Evolutionary conservation across 2,797 vertebrate genomes (phyloP), one percentile per base, ranked within the genome.

Genomic region (Fistularia tabacaria): DNA sequence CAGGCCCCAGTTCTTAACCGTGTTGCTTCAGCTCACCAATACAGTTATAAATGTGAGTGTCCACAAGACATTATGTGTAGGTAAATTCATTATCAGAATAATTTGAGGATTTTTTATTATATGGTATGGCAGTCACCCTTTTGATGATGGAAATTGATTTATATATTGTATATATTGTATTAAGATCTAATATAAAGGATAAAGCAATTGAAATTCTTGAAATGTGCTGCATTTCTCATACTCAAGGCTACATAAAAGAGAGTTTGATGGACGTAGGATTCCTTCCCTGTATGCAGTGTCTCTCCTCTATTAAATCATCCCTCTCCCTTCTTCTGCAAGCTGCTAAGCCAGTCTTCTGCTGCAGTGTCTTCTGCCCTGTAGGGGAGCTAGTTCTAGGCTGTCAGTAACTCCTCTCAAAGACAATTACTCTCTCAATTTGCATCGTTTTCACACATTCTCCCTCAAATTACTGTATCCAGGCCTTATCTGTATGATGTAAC

Each of bases 401-500:
- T 67, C 74, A 64, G 60, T 0, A 44, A 70, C 73, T 74, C 59
- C 62, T 66, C 69, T 74, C 64, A 46, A 59, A 60, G 62, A 49
- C 49, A 62, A 73, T 69, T 47, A 64, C 48, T 62, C 59, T 57
- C 46, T 62, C 48, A 38, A 48, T 66, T 43, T 54, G 47, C 10
- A 54, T 71, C 51, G 46, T 60, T 74, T 61, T 62, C 53, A 58
- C 11, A 46, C 39, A 13, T 58, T 55, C 39, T 50, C 50, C 56
- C 10, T 14, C 25, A 25, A 10, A 10, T 11, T 39, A 15, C 38
- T 14, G 38, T 47, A 49, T 43, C 37, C 25, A 36, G 39, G n/a
- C 6, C 40, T 10, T 47, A 6, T 44, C 41, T 1, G 7, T 61
- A 42, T 37, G 11, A 38, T 9, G 49, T 41, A 10, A 63, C 38